Evolutionary conservation across 2,888 invertebrate genomes (phyloP).

Genomic region (Xanthorhoe designata): DNA sequence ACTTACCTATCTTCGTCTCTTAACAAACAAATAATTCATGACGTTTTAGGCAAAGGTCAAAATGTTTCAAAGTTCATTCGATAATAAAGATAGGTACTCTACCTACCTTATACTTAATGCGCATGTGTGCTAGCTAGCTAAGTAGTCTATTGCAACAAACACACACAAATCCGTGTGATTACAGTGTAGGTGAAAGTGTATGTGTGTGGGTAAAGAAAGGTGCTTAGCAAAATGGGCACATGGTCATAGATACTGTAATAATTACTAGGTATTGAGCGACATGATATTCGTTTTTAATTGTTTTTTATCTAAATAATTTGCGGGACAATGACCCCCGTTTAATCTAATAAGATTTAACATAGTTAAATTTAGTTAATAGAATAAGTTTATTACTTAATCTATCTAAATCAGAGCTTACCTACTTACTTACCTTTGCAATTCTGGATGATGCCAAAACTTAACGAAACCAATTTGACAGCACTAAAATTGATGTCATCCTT

Average conservation of each 20-base stretch:
- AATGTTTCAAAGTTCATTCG: neutral
- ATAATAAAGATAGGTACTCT: no score
- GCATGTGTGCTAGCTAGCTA: neutral
- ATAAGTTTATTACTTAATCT: no score
- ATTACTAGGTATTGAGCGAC: conserved; percentile 34
- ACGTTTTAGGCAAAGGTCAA: no score
- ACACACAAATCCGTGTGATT: neutral
- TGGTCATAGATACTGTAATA: conserved; percentile 50
- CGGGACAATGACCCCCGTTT: conserved; percentile 20
- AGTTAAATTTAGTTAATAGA: no score
- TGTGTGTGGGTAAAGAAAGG: conserved; percentile 82
- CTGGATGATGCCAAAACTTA: no score
- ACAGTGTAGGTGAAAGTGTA: conserved; percentile 27
- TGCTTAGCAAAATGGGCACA: conserved; percentile 81
- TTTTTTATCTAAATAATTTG: conserved; percentile 25
- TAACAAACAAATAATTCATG: no score
- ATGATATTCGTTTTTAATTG: conserved; percentile 9
- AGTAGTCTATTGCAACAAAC: neutral
- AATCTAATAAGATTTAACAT: no score
- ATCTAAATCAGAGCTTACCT: no score
- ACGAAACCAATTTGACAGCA: no score
- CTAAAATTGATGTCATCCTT: no score
- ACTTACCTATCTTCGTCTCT: no score
- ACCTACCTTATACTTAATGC: neutral
- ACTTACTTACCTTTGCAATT: no score